phyloP scores from a whole-genome alignment of 2,113 vertebrate genomes.

The Ictalurus furcatus region DNA sequence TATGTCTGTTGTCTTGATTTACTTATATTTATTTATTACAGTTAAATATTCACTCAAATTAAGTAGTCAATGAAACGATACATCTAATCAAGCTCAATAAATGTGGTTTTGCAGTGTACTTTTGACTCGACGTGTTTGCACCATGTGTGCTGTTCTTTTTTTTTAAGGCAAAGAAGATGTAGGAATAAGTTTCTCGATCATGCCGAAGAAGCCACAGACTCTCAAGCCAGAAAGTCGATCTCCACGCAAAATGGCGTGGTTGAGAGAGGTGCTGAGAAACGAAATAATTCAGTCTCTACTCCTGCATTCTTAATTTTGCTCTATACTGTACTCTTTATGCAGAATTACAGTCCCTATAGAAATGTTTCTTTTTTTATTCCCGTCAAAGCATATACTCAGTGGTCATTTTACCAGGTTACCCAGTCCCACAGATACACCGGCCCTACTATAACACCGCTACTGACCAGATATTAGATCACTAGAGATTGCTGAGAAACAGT shows the following conservation, averaged over 20 bases:
- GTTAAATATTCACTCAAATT: neutral
- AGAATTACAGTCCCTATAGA: neutral
- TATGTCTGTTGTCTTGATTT: neutral
- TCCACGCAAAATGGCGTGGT: slow-evolving; percentile 40
- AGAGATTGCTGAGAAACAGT: neutral
- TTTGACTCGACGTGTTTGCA: neutral
- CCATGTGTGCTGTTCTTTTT: neutral
- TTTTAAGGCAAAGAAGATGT: slow-evolving; percentile 26
- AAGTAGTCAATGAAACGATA: neutral
- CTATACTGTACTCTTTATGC: neutral
- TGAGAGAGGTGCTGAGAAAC: slow-evolving; percentile 43
- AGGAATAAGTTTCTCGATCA: slow-evolving; percentile 18
- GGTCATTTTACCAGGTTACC: neutral
- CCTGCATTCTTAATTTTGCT: slow-evolving; percentile 17
- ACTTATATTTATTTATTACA: neutral
- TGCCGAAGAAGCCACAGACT: slow-evolving; percentile 27
- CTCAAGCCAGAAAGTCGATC: neutral
- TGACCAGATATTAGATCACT: neutral
- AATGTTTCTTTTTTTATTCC: neutral
- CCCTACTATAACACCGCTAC: neutral
- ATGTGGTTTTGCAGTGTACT: neutral
- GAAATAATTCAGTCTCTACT: slow-evolving; percentile 14
- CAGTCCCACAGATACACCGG: neutral
- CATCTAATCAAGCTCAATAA: neutral
- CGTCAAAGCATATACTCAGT: neutral